Conservation (phyloP, 2,113 vertebrate species). For the Passerina amoena region DNA sequence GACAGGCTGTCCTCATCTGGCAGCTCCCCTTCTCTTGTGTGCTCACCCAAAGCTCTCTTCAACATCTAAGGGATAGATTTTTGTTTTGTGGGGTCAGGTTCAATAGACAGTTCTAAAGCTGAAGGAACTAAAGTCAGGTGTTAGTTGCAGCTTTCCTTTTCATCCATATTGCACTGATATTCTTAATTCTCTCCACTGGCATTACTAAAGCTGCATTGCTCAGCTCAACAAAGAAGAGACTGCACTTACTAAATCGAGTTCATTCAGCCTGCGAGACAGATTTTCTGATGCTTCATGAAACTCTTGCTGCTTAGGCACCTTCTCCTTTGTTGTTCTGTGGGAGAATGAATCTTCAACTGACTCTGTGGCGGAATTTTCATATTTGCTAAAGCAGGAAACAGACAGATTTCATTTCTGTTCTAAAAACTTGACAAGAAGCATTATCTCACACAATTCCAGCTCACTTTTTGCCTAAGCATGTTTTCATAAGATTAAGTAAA, state of each 20-base stretch:
- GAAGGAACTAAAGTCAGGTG: background rate
- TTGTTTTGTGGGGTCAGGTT: background rate
- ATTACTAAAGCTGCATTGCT: background rate
- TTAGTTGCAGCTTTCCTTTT: background rate
- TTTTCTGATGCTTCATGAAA: conserved; percentile 85
- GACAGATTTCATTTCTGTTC: background rate
- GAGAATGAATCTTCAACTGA: conserved; percentile 55
- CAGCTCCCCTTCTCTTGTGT: conserved; percentile 48
- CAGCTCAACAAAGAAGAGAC: background rate
- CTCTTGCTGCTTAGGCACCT: conserved; percentile 77
- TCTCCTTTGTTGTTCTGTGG: conserved; percentile 69
- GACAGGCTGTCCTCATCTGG: conserved; percentile 80
- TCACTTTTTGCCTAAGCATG: background rate
- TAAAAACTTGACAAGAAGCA: background rate
- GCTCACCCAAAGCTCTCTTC: conserved; percentile 80
- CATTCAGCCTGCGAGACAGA: conserved; percentile 81
- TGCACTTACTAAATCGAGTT: conserved; percentile 84
- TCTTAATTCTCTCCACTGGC: background rate
- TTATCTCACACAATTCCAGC: background rate
- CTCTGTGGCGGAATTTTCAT: background rate
- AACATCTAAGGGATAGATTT: conserved; percentile 80
- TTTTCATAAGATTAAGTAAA: background rate
- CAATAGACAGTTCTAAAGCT: background rate
- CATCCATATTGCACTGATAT: background rate
- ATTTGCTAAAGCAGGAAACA: background rate